Conservation (phyloP, 2,797 vertebrate species). For the Trematomus bernacchii region DNA sequence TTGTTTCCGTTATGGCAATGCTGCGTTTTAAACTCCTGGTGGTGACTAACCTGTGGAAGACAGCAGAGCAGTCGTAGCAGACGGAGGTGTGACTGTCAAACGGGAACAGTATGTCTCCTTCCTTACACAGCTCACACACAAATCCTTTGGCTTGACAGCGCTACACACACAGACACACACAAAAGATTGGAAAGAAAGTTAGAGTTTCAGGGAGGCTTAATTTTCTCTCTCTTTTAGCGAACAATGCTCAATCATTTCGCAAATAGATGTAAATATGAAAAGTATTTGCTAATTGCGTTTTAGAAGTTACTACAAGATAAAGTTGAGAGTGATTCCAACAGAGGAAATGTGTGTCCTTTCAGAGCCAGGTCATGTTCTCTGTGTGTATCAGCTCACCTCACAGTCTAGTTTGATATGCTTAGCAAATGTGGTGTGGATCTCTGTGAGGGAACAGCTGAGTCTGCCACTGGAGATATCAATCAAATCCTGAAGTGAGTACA, state of each 20-base stretch:
- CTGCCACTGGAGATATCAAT: conserved; percentile 92
- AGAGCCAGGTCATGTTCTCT: conserved; percentile 8
- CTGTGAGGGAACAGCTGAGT: conserved; percentile 93
- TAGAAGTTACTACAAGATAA: not conserved
- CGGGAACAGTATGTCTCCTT: conserved; percentile 96
- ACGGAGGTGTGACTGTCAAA: conserved; percentile 98
- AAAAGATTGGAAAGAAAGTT: conserved; percentile 8
- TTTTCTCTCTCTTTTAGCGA: not conserved
- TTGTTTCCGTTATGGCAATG: not conserved
- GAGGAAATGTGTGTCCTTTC: not conserved
- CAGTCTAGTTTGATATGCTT: conserved; percentile 99
- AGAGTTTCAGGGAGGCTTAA: not conserved
- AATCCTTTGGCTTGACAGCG: conserved; percentile 98
- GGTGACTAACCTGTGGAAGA: conserved; percentile 94
- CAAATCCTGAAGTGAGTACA: conserved; percentile 98
- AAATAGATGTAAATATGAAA: too few relatives aligned
- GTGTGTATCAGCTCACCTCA: conserved; percentile 84
- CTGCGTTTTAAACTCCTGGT: not conserved
- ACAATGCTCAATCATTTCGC: not conserved
- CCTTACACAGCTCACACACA: conserved; percentile 96
- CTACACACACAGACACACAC: conserved; percentile 72
- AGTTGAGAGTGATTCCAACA: not conserved
- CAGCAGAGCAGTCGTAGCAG: conserved; percentile 93
- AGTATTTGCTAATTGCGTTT: not conserved
- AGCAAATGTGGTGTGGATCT: conserved; percentile 96